Conservation (phyloP, 2,888 invertebrate species). For the Alentia gelatinosa region DNA sequence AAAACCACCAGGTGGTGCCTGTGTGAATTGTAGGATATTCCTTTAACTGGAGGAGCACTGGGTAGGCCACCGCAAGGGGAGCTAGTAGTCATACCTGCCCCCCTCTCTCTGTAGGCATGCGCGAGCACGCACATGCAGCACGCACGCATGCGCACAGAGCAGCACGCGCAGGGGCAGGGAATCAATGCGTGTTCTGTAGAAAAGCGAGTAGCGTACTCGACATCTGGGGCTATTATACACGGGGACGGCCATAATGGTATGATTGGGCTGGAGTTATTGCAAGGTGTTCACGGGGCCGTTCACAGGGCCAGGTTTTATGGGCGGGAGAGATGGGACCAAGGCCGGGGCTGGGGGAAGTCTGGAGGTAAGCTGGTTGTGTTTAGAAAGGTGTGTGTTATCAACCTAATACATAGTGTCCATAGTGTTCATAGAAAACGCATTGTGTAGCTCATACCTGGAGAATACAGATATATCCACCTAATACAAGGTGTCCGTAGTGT, state of each 20-base stretch:
- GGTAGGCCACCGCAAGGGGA: not conserved
- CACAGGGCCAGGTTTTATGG: no score
- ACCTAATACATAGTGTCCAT: no score
- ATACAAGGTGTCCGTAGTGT: no score
- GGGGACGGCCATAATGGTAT: not conserved
- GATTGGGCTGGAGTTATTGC: not conserved
- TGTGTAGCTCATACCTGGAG: no score
- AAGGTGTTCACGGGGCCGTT: not conserved
- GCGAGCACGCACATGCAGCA: not conserved
- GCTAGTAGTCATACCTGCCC: not conserved
- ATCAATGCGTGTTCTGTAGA: not conserved
- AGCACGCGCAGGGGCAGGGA: not conserved
- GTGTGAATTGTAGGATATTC: no score
- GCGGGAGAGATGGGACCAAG: not conserved
- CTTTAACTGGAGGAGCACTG: no score
- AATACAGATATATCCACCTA: no score
- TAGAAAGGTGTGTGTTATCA: no score
- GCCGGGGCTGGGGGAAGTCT: not conserved
- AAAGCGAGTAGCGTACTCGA: not conserved
- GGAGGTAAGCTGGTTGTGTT: not conserved
- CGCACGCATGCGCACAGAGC: not conserved
- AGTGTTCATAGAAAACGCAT: no score
- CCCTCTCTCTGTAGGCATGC: not conserved
- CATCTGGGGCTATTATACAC: conserved; percentile 4
- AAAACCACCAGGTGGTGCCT: no score